A percentile compares a stretch with the other conserved stretches of the same genome.
Conservation (phyloP, 2,113 vertebrate species). For the Centropristis striata region DNA sequence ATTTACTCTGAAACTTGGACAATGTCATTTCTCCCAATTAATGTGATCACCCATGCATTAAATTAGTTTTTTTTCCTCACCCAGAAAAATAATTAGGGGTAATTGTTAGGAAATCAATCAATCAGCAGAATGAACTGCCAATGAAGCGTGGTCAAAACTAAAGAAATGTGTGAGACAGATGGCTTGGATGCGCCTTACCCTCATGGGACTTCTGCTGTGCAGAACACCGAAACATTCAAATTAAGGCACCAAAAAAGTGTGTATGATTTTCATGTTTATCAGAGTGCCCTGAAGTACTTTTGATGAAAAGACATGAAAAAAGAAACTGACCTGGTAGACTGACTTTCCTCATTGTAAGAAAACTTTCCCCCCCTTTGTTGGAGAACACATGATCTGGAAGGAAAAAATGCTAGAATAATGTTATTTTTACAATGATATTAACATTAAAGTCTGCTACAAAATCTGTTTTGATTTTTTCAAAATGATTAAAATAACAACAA, state of each 20-base stretch:
- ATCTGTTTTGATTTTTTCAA: too few relatives aligned
- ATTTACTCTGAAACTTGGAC: slow-evolving; percentile 88
- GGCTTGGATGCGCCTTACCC: slow-evolving; percentile 56
- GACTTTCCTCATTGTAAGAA: not conserved
- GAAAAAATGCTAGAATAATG: not conserved
- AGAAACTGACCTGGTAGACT: not conserved
- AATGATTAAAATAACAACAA: too few relatives aligned
- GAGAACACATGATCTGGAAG: not conserved
- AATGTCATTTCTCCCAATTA: slow-evolving; percentile 88
- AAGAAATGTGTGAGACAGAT: slow-evolving; percentile 74
- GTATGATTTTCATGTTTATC: slow-evolving; percentile 19
- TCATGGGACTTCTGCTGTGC: slow-evolving; percentile 57
- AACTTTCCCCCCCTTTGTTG: not conserved
- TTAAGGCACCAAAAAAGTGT: slow-evolving; percentile 19
- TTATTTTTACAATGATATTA: not conserved
- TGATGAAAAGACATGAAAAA: not conserved
- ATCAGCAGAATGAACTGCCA: slow-evolving; percentile 77
- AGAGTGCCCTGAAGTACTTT: not conserved
- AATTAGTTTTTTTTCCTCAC: slow-evolving; percentile 83
- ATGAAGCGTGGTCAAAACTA: slow-evolving; percentile 78
- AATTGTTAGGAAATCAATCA: slow-evolving; percentile 87
- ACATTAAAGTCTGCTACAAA: not conserved
- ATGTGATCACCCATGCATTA: slow-evolving; percentile 86
- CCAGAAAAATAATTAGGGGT: slow-evolving; percentile 84
- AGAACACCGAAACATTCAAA: slow-evolving; percentile 43